Evolutionary conservation across 2,888 invertebrate genomes (phyloP), one percentile per base, ranked within the genome.

Genomic region (Tinea trinotella): DNA sequence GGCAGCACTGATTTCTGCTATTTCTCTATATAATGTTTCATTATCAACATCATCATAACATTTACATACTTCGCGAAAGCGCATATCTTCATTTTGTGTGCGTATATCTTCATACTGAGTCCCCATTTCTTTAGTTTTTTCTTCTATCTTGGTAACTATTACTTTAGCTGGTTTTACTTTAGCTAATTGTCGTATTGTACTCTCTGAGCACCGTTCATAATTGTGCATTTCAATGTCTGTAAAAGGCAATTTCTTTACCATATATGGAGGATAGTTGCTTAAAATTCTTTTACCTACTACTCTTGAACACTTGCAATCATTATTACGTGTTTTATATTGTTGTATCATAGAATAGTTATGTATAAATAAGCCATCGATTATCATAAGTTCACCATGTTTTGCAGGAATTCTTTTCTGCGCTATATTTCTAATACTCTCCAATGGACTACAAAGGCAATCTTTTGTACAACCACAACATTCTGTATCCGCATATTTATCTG

Each of bases 261-360:
- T 83, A 55, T 83, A 84, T 3, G 71, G 60, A 1, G 84, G 84
- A n/a, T 22, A 83, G 58, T 60, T 80, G 71, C 54, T 77, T 76
- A 20, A n/a, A n/a, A n/a, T n/a, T n/a, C n/a, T n/a, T n/a, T n/a
- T n/a, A n/a, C n/a, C n/a, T n/a, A n/a, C n/a, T n/a, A n/a, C n/a
- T n/a, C n/a, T n/a, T n/a, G n/a, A n/a, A n/a, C n/a, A n/a, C n/a
- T n/a, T n/a, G n/a, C n/a, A n/a, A n/a, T n/a, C n/a, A n/a, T n/a
- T n/a, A n/a, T n/a, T n/a, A n/a, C n/a, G n/a, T n/a, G n/a, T n/a
- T n/a, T n/a, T n/a, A n/a, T n/a, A n/a, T n/a, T n/a, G n/a, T n/a
- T n/a, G n/a, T n/a, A n/a, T n/a, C n/a, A n/a, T n/a, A n/a, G n/a
- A n/a, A 13, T 76, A 64, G 54, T 77, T 74, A 54, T 77, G 74